Evolutionary conservation across 2,113 vertebrate genomes (phyloP).

Genomic region (Ivindomyrus marchei): DNA sequence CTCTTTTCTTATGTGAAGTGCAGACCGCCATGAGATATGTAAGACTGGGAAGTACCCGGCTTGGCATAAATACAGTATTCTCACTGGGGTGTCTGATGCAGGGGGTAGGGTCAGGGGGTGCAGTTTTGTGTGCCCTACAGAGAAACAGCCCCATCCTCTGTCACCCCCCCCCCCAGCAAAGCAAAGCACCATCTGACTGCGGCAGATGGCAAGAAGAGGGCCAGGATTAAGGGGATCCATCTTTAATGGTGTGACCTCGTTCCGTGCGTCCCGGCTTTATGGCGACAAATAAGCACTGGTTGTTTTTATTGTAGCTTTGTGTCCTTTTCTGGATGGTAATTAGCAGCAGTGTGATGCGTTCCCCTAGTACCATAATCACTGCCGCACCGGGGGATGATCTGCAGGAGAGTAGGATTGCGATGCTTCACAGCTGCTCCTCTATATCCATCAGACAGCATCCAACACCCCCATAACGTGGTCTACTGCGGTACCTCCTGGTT

Average conservation of each 20-base stretch:
- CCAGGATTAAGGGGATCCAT: slow-evolving; percentile 54
- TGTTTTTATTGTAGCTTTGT: background rate
- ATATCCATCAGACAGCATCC: background rate
- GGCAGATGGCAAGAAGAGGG: slow-evolving; percentile 54
- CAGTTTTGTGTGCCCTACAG: background rate
- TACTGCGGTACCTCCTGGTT: background rate
- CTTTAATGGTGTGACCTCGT: slow-evolving; percentile 52
- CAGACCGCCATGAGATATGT: slow-evolving; percentile 28
- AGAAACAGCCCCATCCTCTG: background rate
- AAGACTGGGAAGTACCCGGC: background rate
- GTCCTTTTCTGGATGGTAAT: background rate
- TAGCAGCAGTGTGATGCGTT: background rate
- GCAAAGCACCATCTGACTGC: slow-evolving; percentile 51
- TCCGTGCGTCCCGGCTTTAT: background rate
- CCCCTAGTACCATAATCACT: background rate
- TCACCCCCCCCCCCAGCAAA: slow-evolving; percentile 22
- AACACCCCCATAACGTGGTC: background rate
- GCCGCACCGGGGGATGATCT: background rate
- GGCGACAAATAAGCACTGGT: background rate
- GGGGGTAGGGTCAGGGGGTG: background rate
- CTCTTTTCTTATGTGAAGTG: background rate
- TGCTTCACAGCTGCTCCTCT: background rate
- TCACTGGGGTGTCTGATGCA: background rate
- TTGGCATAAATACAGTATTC: background rate
- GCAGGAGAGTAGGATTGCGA: background rate